Conservation (phyloP, 2,113 vertebrate genomes). For the Pimephales promelas region DNA sequence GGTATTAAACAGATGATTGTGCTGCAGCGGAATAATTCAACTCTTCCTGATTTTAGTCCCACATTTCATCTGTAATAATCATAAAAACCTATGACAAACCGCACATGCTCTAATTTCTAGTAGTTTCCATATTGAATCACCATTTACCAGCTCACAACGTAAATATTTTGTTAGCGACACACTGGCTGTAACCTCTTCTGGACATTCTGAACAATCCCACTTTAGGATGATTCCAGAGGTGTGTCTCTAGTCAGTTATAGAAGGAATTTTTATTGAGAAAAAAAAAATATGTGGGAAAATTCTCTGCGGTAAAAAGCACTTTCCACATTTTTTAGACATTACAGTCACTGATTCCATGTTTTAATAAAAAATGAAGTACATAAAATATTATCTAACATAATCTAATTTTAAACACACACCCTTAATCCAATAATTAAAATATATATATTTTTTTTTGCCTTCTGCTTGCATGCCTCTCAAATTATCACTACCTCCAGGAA, state of each 20-base stretch:
- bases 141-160: slow-evolving; percentile 24
- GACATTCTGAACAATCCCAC: slow-evolving; percentile 16
- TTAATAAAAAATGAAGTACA: not conserved
- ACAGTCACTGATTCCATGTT: not conserved
- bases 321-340: not conserved
- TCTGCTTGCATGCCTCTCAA: no score
- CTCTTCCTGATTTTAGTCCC: slow-evolving; percentile 40
- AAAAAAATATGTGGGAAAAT: not conserved
- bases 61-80: slow-evolving; percentile 44
- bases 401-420: no score
- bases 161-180: slow-evolving; percentile 48
- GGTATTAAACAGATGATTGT: slow-evolving; percentile 6
- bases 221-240: slow-evolving; percentile 13
- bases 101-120: slow-evolving; percentile 27
- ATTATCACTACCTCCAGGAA: no score
- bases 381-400: not conserved
- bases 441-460: no score
- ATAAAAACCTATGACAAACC: slow-evolving; percentile 46
- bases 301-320: not conserved
- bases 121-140: slow-evolving; percentile 49
- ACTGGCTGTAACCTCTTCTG: slow-evolving; percentile 22
- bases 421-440: not conserved
- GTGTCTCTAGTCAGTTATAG: slow-evolving; percentile 17
- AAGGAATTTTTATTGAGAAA: slow-evolving; percentile 18
- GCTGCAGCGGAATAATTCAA: slow-evolving; percentile 17